Percentiles rank a stretch among this genome's conserved stretches.
These are phyloP conservation scores for Lordiphosa mommai DNA, from an alignment of 1,140 invertebrate species.

Conservation along the genomic window DNA sequence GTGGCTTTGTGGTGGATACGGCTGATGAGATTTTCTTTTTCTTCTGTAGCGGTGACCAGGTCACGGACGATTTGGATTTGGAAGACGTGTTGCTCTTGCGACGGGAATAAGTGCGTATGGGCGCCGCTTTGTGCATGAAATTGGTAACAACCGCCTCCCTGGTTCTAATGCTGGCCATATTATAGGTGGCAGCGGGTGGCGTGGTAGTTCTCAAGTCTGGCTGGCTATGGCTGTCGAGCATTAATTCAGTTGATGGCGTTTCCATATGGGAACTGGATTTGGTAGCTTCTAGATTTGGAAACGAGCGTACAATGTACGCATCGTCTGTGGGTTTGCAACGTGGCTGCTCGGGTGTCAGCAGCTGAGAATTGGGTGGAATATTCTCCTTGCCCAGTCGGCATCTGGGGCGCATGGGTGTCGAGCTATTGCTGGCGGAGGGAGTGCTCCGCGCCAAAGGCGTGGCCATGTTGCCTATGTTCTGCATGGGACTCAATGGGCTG, in stretches of 20 bases:
- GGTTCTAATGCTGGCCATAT: background rate
- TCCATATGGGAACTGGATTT: background rate
- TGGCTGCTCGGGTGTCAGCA: conserved; percentile 29
- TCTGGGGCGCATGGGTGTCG: background rate
- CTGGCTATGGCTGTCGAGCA: background rate
- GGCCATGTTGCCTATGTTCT: background rate
- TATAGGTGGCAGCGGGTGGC: background rate
- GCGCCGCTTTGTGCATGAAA: conserved; percentile 17
- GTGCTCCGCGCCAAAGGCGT: conserved; percentile 46
- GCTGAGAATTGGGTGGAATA: background rate
- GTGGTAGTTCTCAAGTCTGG: background rate
- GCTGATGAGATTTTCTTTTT: conserved; percentile 14
- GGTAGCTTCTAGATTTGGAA: background rate
- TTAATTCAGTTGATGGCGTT: background rate
- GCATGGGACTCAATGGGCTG: background rate
- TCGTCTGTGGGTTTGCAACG: conserved; percentile 11
- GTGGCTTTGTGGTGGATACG: conserved; percentile 40
- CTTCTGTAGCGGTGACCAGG: conserved; percentile 43
- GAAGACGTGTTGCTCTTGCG: background rate
- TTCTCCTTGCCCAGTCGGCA: conserved; percentile 31
- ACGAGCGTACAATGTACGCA: background rate
- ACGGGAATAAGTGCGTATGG: conserved; percentile 51
- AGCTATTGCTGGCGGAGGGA: background rate
- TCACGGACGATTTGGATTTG: conserved; percentile 5
- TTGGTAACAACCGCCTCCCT: background rate